These are phyloP conservation scores for Herpailurus yagouaroundi DNA, from an alignment of 2,113 vertebrate genomes.

Conservation along the genomic window DNA sequence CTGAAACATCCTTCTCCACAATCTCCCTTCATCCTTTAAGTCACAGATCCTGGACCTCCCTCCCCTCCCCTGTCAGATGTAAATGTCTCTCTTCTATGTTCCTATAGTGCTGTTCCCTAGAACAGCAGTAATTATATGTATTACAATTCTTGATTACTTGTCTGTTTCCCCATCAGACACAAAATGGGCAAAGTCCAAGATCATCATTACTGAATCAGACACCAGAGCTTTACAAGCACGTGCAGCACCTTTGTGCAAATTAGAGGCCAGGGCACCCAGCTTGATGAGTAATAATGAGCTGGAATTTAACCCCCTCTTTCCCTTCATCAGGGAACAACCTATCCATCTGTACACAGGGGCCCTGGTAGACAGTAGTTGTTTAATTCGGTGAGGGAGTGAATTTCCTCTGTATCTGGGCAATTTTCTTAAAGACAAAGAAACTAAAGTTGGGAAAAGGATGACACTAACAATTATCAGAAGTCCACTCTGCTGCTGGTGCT, in stretches of 20 bases:
- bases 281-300: not conserved
- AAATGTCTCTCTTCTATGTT: not conserved
- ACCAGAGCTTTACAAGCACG: not conserved
- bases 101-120: not conserved
- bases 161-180: not conserved
- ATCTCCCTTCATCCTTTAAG: not conserved
- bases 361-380: not conserved
- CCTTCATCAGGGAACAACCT: not conserved
- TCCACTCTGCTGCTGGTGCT: not conserved
- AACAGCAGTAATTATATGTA: not conserved
- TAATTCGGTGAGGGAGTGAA: not conserved
- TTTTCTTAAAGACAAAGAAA: conserved; percentile 20
- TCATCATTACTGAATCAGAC: not conserved
- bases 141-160: not conserved
- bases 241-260: not conserved
- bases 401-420: not conserved
- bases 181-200: not conserved
- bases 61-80: not conserved
- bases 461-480: not conserved
- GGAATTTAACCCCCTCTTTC: not conserved
- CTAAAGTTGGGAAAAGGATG: not conserved
- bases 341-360: not conserved
- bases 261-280: not conserved
- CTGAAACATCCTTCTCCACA: not conserved
- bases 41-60: not conserved